These are phyloP conservation scores for Scaptomyza caliginosa DNA, from an alignment of 2,888 invertebrate species.

Conservation along the genomic window DNA sequence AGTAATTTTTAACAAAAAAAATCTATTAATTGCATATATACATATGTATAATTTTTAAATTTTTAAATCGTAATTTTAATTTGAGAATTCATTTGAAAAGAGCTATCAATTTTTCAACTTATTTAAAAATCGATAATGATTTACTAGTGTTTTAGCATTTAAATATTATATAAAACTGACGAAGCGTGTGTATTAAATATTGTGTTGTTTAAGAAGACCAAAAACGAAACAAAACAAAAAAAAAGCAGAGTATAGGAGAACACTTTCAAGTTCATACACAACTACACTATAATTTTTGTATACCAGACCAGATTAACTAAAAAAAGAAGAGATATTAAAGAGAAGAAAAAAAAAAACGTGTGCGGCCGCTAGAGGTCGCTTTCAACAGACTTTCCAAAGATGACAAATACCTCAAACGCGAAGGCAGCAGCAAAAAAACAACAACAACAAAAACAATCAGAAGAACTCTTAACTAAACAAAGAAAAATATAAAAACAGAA, in stretches of 20 bases:
- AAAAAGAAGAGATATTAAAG: background rate
- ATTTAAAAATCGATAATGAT: conserved; percentile 51
- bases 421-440: conserved; percentile 65
- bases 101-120: conserved; percentile 32
- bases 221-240: conserved; percentile 24
- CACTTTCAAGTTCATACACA: conserved; percentile 48
- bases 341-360: conserved; percentile 34
- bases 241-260: conserved; percentile 25
- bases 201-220: conserved; percentile 72
- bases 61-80: conserved; percentile 67
- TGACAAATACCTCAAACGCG: conserved; percentile 79
- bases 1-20: conserved; percentile 58
- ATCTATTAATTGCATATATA: conserved; percentile 58
- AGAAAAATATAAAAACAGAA: conserved; percentile 6
- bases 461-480: conserved; percentile 18
- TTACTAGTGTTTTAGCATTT: conserved; percentile 71
- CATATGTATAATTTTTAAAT: conserved; percentile 66
- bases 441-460: conserved; percentile 32
- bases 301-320: conserved; percentile 55
- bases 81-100: conserved; percentile 57
- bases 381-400: conserved; percentile 76
- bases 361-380: conserved; percentile 57
- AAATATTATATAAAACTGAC: conserved; percentile 80
- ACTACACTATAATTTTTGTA: conserved; percentile 23
- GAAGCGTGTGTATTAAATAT: conserved; percentile 81